phyloP scores from a whole-genome alignment of 1,140 invertebrate genomes.

The Ctenoplectra terminalis region DNA sequence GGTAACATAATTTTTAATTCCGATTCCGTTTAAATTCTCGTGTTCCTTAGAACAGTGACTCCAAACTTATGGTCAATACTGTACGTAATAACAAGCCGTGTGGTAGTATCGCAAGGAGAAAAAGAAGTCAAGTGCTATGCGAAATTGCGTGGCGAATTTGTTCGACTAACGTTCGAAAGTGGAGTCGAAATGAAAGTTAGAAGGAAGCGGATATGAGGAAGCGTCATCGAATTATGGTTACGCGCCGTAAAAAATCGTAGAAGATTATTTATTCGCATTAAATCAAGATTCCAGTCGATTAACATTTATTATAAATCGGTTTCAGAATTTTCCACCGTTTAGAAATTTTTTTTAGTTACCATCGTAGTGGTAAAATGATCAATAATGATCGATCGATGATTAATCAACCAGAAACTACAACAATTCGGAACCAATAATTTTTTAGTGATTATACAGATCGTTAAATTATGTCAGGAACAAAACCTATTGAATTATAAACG shows the following conservation, averaged over 20 bases:
- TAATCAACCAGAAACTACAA: not conserved
- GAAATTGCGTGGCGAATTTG: not conserved
- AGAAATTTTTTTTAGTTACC: too few species aligned
- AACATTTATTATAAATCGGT: too few species aligned
- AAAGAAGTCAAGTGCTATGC: not conserved
- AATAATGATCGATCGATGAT: not conserved
- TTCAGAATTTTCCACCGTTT: not conserved
- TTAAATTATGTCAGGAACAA: too few species aligned
- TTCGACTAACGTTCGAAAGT: conserved; percentile 1
- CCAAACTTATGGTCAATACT: too few species aligned
- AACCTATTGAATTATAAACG: too few species aligned
- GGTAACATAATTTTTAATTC: too few species aligned
- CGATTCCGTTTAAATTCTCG: too few species aligned
- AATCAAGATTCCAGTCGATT: not conserved
- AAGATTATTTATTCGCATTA: not conserved
- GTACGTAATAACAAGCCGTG: not conserved
- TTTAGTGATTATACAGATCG: too few species aligned
- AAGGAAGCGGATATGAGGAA: not conserved
- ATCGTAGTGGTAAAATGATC: too few species aligned
- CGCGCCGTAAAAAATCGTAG: not conserved
- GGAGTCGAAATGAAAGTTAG: conserved; percentile 18
- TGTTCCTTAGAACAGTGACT: too few species aligned
- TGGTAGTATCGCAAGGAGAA: not conserved
- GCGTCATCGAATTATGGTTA: not conserved
- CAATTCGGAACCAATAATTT: too few species aligned